Percentiles rank a stretch among this genome's conserved stretches.
phyloP scores from a whole-genome alignment of 37 sponge, comb jelly and placozoan species.

The Halisarca cf. caerulea region DNA sequence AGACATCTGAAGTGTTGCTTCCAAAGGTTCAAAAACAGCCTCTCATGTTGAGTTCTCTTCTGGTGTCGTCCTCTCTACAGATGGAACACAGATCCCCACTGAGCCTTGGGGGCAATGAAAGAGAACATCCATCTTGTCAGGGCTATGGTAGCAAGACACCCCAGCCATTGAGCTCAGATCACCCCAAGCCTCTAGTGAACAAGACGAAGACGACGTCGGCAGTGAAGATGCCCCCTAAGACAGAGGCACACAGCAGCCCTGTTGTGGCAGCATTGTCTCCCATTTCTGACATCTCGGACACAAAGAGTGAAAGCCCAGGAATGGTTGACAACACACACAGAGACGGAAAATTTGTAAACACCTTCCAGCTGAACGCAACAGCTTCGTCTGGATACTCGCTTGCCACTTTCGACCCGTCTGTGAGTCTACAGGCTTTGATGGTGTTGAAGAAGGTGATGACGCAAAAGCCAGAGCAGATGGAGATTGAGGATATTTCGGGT shows the following conservation, averaged over 20 bases:
- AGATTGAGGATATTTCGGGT: conserved; percentile 80
- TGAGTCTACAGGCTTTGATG: conserved; percentile 42
- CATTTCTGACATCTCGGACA: conserved; percentile 43
- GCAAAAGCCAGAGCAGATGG: background rate
- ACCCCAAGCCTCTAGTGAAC: background rate
- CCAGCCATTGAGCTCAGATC: too few species aligned
- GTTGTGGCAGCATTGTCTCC: conserved; percentile 1
- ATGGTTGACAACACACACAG: background rate
- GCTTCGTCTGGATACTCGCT: background rate
- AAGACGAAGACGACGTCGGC: background rate
- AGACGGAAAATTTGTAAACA: background rate
- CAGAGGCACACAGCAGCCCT: background rate
- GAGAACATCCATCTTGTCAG: background rate
- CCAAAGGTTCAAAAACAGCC: background rate
- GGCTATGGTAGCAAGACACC: background rate
- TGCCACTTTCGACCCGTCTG: conserved; percentile 43
- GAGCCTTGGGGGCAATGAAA: background rate
- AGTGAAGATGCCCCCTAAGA: background rate
- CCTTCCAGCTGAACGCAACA: background rate
- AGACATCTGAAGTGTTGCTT: background rate
- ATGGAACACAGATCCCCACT: background rate
- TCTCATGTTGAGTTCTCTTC: background rate
- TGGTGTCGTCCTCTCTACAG: conserved; percentile 39
- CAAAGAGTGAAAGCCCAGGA: background rate
- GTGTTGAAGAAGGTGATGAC: background rate